These are phyloP conservation scores for Cacoxenus indagator DNA, from an alignment of 2,888 invertebrate genomes.

Conservation along the genomic window DNA sequence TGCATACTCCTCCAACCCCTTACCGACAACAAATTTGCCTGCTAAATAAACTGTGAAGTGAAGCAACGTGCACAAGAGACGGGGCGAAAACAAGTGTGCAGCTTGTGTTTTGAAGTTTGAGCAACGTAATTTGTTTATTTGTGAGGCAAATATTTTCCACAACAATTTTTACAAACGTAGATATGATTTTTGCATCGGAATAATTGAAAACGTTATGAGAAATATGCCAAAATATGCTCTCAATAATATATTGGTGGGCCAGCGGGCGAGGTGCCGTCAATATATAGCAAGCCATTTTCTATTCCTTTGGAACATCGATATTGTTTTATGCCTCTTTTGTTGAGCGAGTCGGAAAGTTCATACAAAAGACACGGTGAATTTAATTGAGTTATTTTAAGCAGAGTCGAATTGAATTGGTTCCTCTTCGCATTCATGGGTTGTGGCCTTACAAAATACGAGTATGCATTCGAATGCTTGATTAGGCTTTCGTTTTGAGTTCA, in stretches of 20 bases:
- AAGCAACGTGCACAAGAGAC: background rate
- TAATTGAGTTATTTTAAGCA: too few species aligned
- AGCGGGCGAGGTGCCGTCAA: background rate
- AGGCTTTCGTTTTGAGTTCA: too few species aligned
- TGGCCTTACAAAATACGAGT: too few species aligned
- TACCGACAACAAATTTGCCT: background rate
- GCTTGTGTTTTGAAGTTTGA: slow-evolving; percentile 7
- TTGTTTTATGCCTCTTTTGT: too few species aligned
- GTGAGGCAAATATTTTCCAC: background rate
- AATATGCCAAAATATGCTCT: background rate
- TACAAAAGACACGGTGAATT: too few species aligned
- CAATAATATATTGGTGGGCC: background rate
- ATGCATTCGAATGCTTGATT: too few species aligned
- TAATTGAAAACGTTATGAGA: background rate
- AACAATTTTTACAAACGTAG: background rate
- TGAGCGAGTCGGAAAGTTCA: too few species aligned
- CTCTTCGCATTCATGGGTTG: too few species aligned
- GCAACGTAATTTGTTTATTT: slow-evolving; percentile 11
- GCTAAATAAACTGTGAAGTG: background rate
- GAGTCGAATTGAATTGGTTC: too few species aligned
- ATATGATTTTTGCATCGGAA: background rate
- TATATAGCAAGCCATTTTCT: background rate
- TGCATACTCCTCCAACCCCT: background rate
- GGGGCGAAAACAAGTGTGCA: slow-evolving; percentile 9
- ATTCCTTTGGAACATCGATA: too few species aligned